phyloP scores from a whole-genome alignment of 2,888 invertebrate species.

The Rhogogaster chlorosoma region DNA sequence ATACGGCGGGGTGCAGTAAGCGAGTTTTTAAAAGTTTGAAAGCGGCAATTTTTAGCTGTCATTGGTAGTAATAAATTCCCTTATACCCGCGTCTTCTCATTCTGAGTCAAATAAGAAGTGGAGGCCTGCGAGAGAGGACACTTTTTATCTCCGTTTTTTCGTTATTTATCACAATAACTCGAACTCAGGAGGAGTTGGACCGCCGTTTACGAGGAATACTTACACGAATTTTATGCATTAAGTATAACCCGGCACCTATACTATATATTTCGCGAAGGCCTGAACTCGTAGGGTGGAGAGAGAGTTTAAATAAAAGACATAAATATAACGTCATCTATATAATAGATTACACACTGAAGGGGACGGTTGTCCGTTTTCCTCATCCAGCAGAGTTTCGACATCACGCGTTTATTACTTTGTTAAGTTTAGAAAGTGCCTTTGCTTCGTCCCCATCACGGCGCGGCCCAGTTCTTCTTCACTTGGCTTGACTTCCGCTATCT shows the following conservation, averaged over 20 bases:
- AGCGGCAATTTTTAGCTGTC: slow-evolving; percentile 21
- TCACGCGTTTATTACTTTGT: slow-evolving; percentile 33
- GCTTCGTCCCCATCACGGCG: slow-evolving; percentile 4
- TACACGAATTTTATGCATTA: neutral
- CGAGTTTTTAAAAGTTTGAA: slow-evolving; percentile 4
- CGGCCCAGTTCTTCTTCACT: neutral
- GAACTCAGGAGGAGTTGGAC: neutral
- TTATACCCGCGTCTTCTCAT: neutral
- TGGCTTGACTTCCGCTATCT: neutral
- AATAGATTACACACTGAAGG: neutral
- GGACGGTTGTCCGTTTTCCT: neutral
- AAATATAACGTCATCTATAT: neutral
- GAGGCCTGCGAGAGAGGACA: neutral
- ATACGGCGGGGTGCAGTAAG: neutral
- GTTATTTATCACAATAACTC: slow-evolving; percentile 1
- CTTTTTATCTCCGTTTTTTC: neutral
- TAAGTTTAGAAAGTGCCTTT: slow-evolving; percentile 50
- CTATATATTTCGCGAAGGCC: neutral
- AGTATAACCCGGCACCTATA: neutral
- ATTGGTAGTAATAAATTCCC: neutral
- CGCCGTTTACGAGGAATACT: slow-evolving; percentile 6
- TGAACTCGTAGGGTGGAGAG: neutral
- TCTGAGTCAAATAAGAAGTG: neutral
- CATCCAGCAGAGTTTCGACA: slow-evolving; percentile 21
- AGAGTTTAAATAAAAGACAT: neutral